Evolutionary conservation across 2,797 vertebrate genomes (phyloP), one percentile per base, ranked within the genome.

Genomic region (Atherinosoma microstoma): DNA sequence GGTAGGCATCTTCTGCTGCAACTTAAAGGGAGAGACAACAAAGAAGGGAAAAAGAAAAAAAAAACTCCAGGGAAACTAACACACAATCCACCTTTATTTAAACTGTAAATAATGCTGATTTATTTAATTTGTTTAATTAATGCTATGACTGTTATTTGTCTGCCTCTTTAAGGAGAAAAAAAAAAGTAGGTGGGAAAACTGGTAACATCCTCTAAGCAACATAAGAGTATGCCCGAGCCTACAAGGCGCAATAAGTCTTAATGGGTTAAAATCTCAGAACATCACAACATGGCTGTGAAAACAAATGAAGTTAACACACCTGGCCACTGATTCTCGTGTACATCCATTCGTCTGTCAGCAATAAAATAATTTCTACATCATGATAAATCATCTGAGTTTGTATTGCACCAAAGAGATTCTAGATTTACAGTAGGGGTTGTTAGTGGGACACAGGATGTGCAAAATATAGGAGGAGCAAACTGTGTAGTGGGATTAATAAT

Each of bases 391-490:
- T 93, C 85, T 89, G 87, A 82, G 56, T 89, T 91, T 89, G 85
- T 94, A 94, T 94, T 94, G 93, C 92, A 93, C 90, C 91, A 81
- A 85, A 87, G 84, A 90, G 75, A 78, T 78, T 76, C 38, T 83
- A 83, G 74, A 80, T 85, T 89, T 92, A 93, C 91, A 92, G 86
- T 87, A 87, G 80, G 84, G 81, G 75, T 60, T 83, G 79, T 81
- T 75, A 82, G 76, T 76, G 75, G 88, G 85, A 65, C 63, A 78
- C 20, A 72, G 87, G 79, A 76, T 93, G 92, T 94, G 92, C 93
- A 94, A 92, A 91, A 90, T 70, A 83, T 66, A 42, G 82, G 81
- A 42, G 82, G 81, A 67, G 66, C 68, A 74, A 63, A 79, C 71
- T 84, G 82, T 78, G 73, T 85, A 86, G 85, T 82, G 80, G 89